phyloP scores from a whole-genome alignment of 2,888 invertebrate genomes.

The Eucera pruinosa region DNA sequence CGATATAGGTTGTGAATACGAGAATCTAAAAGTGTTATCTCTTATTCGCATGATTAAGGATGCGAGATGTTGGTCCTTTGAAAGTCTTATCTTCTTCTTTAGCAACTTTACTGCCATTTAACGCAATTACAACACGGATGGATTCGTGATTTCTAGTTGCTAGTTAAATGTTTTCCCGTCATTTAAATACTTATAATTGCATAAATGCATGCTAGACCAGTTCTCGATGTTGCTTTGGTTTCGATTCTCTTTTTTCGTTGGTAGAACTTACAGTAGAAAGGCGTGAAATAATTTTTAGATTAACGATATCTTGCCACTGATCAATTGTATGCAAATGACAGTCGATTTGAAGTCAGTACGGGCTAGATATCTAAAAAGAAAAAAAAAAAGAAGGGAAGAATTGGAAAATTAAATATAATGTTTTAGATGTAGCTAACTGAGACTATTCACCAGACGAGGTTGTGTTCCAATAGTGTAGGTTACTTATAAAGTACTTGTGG shows the following conservation, averaged over 20 bases:
- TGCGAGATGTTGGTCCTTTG: not conserved
- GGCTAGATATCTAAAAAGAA: constrained; percentile 19
- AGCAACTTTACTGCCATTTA: not conserved
- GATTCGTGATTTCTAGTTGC: not conserved
- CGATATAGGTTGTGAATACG: constrained; percentile 12
- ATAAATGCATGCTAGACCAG: constrained; percentile 12
- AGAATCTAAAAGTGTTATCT: constrained; percentile 25
- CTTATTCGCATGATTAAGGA: not conserved
- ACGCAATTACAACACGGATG: not conserved
- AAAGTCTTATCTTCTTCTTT: constrained; percentile 6
- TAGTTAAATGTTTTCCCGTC: not conserved
- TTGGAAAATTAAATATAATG: constrained; percentile 56
- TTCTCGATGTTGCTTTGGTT: not conserved
- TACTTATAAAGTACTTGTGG: constrained; percentile 71
- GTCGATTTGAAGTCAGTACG: constrained; percentile 27
- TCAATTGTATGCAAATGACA: constrained; percentile 1
- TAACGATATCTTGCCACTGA: constrained; percentile 17
- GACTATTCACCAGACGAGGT: constrained; percentile 81
- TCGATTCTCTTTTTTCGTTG: not conserved
- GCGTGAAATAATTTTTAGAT: constrained; percentile 27
- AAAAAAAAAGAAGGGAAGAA: not conserved
- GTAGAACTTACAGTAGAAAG: not conserved
- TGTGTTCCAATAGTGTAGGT: constrained; percentile 81
- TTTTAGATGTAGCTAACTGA: constrained; percentile 76
- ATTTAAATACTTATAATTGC: not conserved